Evolutionary conservation across 2,113 vertebrate genomes (phyloP).

Genomic region (Lampris incognitus): DNA sequence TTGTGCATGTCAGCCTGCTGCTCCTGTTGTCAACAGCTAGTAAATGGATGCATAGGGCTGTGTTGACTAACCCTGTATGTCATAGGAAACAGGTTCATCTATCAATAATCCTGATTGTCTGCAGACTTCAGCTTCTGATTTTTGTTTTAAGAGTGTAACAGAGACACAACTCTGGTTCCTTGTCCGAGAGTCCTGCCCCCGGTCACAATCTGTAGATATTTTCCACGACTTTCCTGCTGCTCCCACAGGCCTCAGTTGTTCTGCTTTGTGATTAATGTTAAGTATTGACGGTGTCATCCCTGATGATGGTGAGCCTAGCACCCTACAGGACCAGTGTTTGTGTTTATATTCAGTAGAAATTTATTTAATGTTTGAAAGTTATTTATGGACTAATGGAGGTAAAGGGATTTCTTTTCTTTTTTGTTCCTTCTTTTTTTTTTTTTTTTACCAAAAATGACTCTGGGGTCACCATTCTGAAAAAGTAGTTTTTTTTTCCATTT

Average conservation of each 20-base stretch:
- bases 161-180: background rate
- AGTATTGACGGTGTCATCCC: constrained; percentile 21
- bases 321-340: constrained; percentile 49
- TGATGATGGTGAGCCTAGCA: constrained; percentile 41
- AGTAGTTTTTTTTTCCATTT: background rate
- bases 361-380: constrained; percentile 13
- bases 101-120: too few relatives aligned
- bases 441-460: constrained; percentile 14
- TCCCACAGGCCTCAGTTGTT: constrained; percentile 46
- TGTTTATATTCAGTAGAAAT: constrained; percentile 59
- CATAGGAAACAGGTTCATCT: too few relatives aligned
- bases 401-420: constrained; percentile 27
- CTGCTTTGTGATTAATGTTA: constrained; percentile 45
- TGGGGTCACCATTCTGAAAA: background rate
- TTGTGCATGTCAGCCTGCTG: constrained; percentile 41
- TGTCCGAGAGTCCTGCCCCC: background rate
- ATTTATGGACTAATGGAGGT: constrained; percentile 21
- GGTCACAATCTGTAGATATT: constrained; percentile 62
- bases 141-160: background rate
- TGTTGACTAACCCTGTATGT: background rate
- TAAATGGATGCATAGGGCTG: background rate
- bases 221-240: constrained; percentile 52
- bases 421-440: background rate
- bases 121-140: background rate
- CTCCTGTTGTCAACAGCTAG: constrained; percentile 11